Evolutionary conservation across 2,888 invertebrate species (phyloP), one percentile per base, ranked within the genome.

Genomic region (Lasioglossum oenotherae): DNA sequence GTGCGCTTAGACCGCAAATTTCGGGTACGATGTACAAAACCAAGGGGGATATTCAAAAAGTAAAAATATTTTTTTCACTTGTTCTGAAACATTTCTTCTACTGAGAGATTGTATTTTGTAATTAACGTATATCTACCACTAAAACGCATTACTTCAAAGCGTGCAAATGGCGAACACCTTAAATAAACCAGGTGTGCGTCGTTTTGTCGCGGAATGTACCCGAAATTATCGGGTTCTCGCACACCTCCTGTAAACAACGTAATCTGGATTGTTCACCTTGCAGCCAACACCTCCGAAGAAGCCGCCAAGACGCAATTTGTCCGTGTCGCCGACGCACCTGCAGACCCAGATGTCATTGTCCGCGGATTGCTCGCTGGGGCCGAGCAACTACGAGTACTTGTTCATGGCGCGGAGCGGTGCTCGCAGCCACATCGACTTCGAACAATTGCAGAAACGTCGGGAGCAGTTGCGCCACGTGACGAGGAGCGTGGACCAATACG

Each of bases 231-330:
- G 49, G 6, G 49, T 53, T 23, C 49, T 8, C 49, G 23, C 23
- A 53, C 23, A 8, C 2, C 49, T 23, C 49, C 8, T 0, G 23
- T 23, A 23, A 23, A 23, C 49, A 53, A 53, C 53, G 53, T 53
- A 53, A 14, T 35, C 19, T 49, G 49, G 44, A 6, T 60, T 49
- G 67, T 44, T n/a, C 46, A 8, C 57, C 23, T 87, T 95, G 72
- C 96, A 97, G 97, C 97, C 98, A 77, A 98, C 97, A 80, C 98
- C 98, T 80, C 98, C 98, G 74, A 98, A 98, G 96, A 98, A 98
- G 95, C 98, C 98, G 86, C 98, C 98, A 4, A 96, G 98, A 77
- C 96, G 98, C 90, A 98, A 98, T 95, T 96, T 98, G 80, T 98
- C 98, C 23, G 97, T 98, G 85, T 98, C 98, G 31, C 98, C 98